A percentile compares a stretch with the other conserved stretches of the same genome.
Conservation (phyloP, 2,797 vertebrate species). For the Leuciscus waleckii region DNA sequence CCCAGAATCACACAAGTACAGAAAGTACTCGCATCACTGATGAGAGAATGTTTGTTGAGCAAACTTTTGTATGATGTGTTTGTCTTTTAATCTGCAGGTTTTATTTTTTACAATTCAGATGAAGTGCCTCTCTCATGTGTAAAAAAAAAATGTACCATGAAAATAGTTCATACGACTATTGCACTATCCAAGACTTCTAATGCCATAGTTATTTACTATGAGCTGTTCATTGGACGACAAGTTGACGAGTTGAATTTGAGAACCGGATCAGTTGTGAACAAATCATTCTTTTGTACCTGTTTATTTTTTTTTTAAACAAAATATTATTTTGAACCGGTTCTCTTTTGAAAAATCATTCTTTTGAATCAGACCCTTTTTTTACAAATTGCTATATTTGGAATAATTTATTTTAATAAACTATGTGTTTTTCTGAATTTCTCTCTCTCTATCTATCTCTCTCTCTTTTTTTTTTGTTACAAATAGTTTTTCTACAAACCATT, state of each 20-base stretch:
- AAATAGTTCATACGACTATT: background rate
- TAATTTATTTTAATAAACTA: background rate
- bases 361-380: background rate
- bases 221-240: background rate
- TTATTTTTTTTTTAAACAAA: too few species aligned
- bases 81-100: background rate
- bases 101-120: background rate
- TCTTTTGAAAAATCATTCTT: background rate
- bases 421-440: too few species aligned
- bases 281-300: background rate
- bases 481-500: background rate
- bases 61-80: background rate
- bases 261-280: background rate
- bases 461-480: too few species aligned
- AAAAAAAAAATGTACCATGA: background rate
- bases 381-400: background rate
- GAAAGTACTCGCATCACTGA: background rate
- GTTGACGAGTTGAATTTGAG: background rate
- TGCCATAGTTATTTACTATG: background rate
- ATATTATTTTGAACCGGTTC: background rate
- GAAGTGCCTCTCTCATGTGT: background rate
- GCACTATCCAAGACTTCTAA: background rate
- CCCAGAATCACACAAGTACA: background rate
- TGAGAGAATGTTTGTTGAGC: constrained; percentile 10
- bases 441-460: too few species aligned